Conservation (phyloP, 2,888 invertebrate species). For the Parascotia fuliginaria region DNA sequence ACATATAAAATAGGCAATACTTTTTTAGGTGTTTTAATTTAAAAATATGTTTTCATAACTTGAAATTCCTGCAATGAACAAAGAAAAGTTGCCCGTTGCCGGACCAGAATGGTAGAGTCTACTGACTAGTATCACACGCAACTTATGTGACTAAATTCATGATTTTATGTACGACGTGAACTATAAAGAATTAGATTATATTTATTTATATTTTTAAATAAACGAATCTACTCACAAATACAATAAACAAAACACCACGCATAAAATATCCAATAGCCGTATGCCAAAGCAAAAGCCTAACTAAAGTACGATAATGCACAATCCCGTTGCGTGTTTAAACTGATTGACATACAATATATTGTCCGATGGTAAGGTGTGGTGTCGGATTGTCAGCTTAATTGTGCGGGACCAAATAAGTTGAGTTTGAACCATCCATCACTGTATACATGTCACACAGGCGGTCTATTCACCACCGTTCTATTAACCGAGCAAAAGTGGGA, state of each 20-base stretch:
- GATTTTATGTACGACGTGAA: no score
- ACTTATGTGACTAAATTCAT: no score
- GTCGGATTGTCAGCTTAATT: conserved; percentile 72
- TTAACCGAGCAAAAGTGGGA: conserved; percentile 67
- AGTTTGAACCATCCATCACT: conserved; percentile 71
- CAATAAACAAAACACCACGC: conserved; percentile 5
- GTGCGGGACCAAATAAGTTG: conserved; percentile 69
- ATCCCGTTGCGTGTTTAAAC: conserved; percentile 62
- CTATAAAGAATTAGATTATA: no score
- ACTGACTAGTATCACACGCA: no score
- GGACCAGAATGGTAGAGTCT: no score
- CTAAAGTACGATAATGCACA: conserved; percentile 53
- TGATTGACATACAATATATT: conserved; percentile 80
- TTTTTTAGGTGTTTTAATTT: no score
- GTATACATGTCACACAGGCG: conserved; percentile 55
- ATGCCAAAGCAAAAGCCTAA: conserved; percentile 26
- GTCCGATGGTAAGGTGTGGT: conserved; percentile 75
- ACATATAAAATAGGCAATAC: no score
- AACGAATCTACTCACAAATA: neutral
- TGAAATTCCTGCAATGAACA: no score
- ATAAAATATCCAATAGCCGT: conserved; percentile 18
- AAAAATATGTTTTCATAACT: no score
- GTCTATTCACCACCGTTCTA: conserved; percentile 63
- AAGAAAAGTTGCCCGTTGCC: no score
- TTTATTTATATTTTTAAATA: neutral